Base-by-base conservation (phyloP, 2,797 vertebrate genomes). In the Podarcis lilfordi region DNA sequence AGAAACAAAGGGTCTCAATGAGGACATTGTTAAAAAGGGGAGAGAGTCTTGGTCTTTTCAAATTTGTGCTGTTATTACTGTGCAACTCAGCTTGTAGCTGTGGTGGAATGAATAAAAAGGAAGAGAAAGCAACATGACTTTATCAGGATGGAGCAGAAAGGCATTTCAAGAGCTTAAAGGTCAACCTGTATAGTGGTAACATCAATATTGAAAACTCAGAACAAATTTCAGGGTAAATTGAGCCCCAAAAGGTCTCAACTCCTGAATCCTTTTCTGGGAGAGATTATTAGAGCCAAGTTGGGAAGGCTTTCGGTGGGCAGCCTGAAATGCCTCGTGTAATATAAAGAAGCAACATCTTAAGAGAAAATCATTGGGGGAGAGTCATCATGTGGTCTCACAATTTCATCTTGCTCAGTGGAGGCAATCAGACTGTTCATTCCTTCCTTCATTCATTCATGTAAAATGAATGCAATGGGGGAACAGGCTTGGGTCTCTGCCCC, bases 211-310 rank as follows among this genome's bases (percentile, higher is more conserved):
- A 78, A 88, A 88, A 77, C 86, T 43, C 64, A 74, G 37, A 23
- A 77, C 37, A 66, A n/a, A 85, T 77, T 45, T 85, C 64, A 85
- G 61, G 77, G 74, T 76, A 66, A 85, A 77, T 85, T 77, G 74
- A 64, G 74, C 72, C 59, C 59, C 74, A 61, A 77, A 40, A 68
- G 61, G 32, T 69, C 40, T 78, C 40, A 40, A 68, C 29, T 69
- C 72, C 25, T 69, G 37, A 69, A 78, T 83, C 40, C 10, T n/a
- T 69, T 69, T 78, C 45, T 45, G 55, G n/a, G n/a, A 72, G 45
- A 27, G 10, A 83, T 27, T 27, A 13, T 40, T 83, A 78, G 19
- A 83, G 25, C 45, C 21, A 59, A 40, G 64, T 27, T 43, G 9
- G 45, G 35, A 78, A 83, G 43, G 19, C 3, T 50, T 88, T 75